phyloP scores from a whole-genome alignment of 2,888 invertebrate genomes.

The Euphydryas editha region DNA sequence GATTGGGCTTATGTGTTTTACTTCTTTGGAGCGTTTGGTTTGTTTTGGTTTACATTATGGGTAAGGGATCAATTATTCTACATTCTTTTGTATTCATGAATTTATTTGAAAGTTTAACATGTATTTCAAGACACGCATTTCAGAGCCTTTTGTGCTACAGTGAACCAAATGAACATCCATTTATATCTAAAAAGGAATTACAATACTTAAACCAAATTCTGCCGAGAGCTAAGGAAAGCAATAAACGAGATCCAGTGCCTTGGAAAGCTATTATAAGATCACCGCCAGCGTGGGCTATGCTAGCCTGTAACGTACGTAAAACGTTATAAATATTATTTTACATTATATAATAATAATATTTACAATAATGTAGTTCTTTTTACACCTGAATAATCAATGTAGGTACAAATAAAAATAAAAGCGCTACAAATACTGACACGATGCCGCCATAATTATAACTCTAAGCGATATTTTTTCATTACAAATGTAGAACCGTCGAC shows the following conservation, averaged over 20 bases:
- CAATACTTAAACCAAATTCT: slow-evolving; percentile 73
- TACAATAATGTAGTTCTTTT: too few species aligned
- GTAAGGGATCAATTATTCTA: slow-evolving; percentile 35
- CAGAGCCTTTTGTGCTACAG: slow-evolving; percentile 55
- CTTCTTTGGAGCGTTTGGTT: slow-evolving; percentile 65
- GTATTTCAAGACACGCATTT: slow-evolving; percentile 12
- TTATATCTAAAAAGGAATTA: slow-evolving; percentile 64
- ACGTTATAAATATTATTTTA: background rate
- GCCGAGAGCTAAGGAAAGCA: slow-evolving; percentile 47
- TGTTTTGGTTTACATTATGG: slow-evolving; percentile 66
- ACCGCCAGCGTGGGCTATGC: slow-evolving; percentile 84
- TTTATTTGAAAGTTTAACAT: background rate
- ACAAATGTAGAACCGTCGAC: too few species aligned
- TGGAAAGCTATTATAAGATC: slow-evolving; percentile 85
- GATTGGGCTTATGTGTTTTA: slow-evolving; percentile 75
- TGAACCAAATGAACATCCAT: slow-evolving; percentile 59
- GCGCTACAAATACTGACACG: too few species aligned
- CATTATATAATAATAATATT: background rate
- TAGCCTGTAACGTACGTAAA: slow-evolving; percentile 80
- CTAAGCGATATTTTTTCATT: too few species aligned
- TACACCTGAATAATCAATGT: too few species aligned
- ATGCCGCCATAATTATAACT: too few species aligned
- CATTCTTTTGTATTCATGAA: too few species aligned
- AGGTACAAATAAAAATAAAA: too few species aligned
- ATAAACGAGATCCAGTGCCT: slow-evolving; percentile 76